Conservation (phyloP, 2,113 vertebrate genomes). For the Manacus vitellinus region DNA sequence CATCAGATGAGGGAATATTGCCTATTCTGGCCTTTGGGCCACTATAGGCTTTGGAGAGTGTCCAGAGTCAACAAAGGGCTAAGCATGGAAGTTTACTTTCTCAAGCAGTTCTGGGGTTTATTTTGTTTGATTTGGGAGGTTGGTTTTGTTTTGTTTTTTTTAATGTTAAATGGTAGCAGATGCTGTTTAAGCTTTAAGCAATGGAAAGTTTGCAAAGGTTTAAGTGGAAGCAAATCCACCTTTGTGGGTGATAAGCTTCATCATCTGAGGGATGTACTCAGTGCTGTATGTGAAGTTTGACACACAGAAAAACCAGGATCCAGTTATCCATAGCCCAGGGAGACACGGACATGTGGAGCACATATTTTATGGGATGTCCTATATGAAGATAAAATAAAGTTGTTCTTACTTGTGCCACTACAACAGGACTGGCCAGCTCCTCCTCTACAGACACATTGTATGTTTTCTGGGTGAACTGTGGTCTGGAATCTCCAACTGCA, state of each 20-base stretch:
- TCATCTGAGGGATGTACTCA: neutral
- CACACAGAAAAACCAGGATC: neutral
- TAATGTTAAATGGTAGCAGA: neutral
- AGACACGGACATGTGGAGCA: neutral
- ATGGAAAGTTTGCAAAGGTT: neutral
- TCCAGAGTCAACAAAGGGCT: neutral
- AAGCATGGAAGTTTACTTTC: neutral
- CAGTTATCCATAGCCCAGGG: neutral
- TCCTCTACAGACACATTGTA: slow-evolving; percentile 71
- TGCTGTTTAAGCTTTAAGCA: neutral
- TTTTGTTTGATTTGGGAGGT: neutral
- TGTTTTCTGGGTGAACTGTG: slow-evolving; percentile 66
- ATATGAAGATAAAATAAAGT: neutral
- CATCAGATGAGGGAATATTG: neutral
- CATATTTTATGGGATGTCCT: neutral
- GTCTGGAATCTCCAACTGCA: slow-evolving; percentile 69
- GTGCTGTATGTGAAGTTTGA: neutral
- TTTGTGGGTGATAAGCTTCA: neutral
- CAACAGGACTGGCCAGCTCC: slow-evolving; percentile 46
- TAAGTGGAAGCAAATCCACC: neutral
- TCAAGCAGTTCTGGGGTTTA: neutral
- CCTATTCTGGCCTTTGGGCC: neutral
- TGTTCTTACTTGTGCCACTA: slow-evolving; percentile 65
- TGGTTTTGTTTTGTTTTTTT: neutral
- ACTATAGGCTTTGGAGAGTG: neutral